These are phyloP conservation scores for Brachionus paranguensis DNA, from an alignment of 1,140 invertebrate species.

Conservation along the genomic window DNA sequence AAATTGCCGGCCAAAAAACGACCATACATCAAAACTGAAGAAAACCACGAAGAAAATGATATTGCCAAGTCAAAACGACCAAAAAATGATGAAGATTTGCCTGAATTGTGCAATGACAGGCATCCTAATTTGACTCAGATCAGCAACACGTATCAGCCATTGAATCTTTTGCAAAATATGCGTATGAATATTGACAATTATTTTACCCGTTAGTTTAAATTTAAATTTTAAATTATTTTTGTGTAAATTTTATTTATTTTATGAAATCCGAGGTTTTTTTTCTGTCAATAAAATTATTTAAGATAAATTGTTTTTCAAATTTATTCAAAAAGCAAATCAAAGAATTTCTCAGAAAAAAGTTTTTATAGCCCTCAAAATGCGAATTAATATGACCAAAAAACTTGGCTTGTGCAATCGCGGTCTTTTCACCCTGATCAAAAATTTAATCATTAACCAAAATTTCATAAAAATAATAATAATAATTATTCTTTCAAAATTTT, in stretches of 20 bases:
- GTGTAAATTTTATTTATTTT: background rate
- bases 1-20: conserved; percentile 21
- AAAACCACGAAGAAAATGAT: background rate
- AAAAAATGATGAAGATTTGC: background rate
- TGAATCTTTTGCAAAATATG: conserved; percentile 24
- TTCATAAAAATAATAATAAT: too few species aligned
- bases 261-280: background rate
- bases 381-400: too few species aligned
- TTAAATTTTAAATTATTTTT: background rate
- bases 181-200: conserved; percentile 17
- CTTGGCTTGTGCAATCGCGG: too few species aligned
- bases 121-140: background rate
- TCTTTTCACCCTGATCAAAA: too few species aligned
- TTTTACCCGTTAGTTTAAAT: background rate
- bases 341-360: too few species aligned
- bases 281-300: too few species aligned
- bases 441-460: too few species aligned
- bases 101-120: background rate
- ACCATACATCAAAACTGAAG: background rate
- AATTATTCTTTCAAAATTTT: too few species aligned
- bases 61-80: background rate
- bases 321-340: background rate
- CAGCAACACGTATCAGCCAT: background rate
- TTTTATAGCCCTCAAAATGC: too few species aligned
- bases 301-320: background rate